Evolutionary conservation across 2,113 vertebrate species (phyloP).

Genomic region (Furnarius figulus): DNA sequence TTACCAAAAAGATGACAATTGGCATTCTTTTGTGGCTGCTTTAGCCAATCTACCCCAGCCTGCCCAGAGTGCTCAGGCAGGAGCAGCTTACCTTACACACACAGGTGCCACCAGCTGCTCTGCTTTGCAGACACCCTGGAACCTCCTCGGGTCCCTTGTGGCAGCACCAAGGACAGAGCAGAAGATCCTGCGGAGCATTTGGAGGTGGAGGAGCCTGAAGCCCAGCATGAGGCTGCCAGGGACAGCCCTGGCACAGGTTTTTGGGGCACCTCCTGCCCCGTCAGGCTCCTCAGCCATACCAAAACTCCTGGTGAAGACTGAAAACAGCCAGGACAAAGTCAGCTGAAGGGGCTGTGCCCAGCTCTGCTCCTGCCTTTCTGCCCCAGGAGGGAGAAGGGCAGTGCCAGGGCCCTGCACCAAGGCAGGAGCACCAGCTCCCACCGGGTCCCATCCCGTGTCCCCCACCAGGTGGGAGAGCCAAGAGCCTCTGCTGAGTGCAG

Average conservation of each 20-base stretch:
- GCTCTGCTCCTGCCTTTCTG: neutral
- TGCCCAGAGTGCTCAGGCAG: neutral
- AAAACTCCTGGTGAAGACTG: fast-evolving
- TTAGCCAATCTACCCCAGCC: fast-evolving
- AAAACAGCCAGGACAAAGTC: fast-evolving
- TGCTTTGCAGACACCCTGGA: fast-evolving
- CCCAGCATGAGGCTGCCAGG: fast-evolving
- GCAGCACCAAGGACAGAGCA: neutral
- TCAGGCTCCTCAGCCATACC: neutral
- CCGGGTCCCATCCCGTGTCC: fast-evolving
- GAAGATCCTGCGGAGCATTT: fast-evolving
- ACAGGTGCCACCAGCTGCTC: fast-evolving
- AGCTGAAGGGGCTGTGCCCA: neutral
- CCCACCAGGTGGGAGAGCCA: neutral
- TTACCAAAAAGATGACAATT: fast-evolving
- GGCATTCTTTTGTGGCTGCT: neutral
- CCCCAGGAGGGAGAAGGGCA: neutral
- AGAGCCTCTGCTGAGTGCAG: neutral
- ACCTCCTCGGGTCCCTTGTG: fast-evolving
- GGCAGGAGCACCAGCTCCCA: fast-evolving
- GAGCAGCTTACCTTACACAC: fast-evolving
- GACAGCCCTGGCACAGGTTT: neutral
- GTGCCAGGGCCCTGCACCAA: fast-evolving
- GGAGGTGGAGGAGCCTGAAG: neutral
- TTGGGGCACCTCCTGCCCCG: fast-evolving